Conservation (phyloP, 2,888 invertebrate species). For the Boloria selene region DNA sequence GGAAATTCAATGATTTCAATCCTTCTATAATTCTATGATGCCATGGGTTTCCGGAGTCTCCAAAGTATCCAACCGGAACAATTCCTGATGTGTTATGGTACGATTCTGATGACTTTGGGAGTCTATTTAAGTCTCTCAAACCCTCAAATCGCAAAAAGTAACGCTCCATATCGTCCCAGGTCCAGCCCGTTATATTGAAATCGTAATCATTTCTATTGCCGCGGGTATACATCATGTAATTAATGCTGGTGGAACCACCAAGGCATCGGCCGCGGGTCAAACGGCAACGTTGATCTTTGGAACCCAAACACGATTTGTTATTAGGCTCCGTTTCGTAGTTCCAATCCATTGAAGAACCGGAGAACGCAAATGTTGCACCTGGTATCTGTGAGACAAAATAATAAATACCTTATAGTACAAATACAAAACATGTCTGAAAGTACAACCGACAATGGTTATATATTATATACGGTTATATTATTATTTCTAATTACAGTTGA, state of each 20-base stretch:
- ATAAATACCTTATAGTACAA: neutral
- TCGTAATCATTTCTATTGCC: conserved; percentile 58
- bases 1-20: conserved; percentile 49
- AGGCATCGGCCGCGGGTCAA: conserved; percentile 61
- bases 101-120: conserved; percentile 53
- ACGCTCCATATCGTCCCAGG: conserved; percentile 57
- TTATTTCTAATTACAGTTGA: too few species aligned
- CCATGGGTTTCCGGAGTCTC: conserved; percentile 56
- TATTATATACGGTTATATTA: too few species aligned
- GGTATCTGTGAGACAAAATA: conserved; percentile 52
- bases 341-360: conserved; percentile 57
- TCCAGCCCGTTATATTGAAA: conserved; percentile 56
- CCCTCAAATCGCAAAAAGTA: conserved; percentile 64
- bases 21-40: conserved; percentile 51
- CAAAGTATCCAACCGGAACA: conserved; percentile 54
- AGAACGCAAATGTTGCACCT: conserved; percentile 43
- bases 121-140: conserved; percentile 46
- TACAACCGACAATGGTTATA: neutral
- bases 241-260: conserved; percentile 66
- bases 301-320: conserved; percentile 59
- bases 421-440: too few species aligned
- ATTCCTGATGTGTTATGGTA: conserved; percentile 61
- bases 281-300: conserved; percentile 49
- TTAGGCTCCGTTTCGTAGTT: conserved; percentile 57
- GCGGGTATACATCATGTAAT: conserved; percentile 65